These are phyloP conservation scores for Eidolon helvum DNA, from an alignment of 2,113 vertebrate genomes.

Conservation along the genomic window DNA sequence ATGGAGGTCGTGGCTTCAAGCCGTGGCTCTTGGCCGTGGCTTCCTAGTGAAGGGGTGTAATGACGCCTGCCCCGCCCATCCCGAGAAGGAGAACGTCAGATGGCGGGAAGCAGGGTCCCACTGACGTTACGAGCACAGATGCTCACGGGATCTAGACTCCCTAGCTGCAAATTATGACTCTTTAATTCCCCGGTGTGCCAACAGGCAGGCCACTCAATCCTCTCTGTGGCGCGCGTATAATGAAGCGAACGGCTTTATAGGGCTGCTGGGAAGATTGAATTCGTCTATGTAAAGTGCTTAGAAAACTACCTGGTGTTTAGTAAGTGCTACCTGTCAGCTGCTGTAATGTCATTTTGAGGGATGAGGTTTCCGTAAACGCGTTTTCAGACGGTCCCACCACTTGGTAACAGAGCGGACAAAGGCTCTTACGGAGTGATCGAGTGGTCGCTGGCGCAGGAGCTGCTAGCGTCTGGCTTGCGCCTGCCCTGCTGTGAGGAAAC, in stretches of 20 bases:
- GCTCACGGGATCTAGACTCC: background rate
- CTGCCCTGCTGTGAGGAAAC: background rate
- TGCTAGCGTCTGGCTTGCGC: background rate
- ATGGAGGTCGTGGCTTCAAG: too few species aligned
- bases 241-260: background rate
- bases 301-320: background rate
- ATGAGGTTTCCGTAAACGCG: background rate
- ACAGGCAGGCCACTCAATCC: background rate
- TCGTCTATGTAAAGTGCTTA: background rate
- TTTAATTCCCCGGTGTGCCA: background rate
- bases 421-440: background rate
- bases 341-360: background rate
- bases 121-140: background rate
- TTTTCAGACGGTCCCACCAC: background rate
- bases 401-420: background rate
- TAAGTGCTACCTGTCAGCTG: background rate
- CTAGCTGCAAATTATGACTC: background rate
- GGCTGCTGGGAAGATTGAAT: background rate
- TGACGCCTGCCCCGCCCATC: background rate
- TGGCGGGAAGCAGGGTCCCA: background rate
- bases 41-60: background rate
- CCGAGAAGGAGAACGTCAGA: background rate
- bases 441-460: background rate
- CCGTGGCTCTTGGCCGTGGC: background rate
- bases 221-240: background rate